Conservation (phyloP, 2,113 vertebrate genomes). For the Pelecanus crispus region DNA sequence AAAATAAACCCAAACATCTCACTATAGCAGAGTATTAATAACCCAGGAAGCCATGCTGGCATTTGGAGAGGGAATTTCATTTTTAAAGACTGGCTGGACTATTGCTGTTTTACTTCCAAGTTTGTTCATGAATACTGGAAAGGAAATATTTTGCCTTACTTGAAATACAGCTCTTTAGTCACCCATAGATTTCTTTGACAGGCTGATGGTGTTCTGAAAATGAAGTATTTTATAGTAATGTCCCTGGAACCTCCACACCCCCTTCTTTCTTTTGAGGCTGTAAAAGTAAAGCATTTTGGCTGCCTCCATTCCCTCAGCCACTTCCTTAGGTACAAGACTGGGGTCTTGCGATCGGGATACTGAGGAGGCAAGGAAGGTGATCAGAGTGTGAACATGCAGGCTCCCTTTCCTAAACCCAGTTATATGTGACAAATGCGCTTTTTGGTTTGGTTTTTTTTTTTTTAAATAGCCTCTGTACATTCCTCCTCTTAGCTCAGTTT, state of each 20-base stretch:
- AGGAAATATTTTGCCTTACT: neutral
- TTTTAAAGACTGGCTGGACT: neutral
- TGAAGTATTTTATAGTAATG: neutral
- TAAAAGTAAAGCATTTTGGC: neutral
- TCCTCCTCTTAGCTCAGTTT: neutral
- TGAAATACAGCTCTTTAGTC: neutral
- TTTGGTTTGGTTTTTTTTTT: neutral
- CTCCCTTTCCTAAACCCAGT: neutral
- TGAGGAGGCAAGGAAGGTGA: neutral
- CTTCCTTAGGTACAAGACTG: neutral
- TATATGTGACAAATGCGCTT: neutral
- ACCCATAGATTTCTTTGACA: neutral
- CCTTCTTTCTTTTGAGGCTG: neutral
- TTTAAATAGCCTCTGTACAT: neutral
- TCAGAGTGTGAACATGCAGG: neutral
- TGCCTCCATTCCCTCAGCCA: neutral
- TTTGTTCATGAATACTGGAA: neutral
- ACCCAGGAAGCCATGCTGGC: neutral
- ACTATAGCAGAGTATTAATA: neutral
- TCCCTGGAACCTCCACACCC: neutral
- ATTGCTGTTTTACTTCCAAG: neutral
- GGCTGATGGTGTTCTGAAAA: neutral
- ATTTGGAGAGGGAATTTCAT: neutral
- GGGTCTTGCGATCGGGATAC: neutral
- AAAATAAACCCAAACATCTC: neutral